Percentiles rank a stretch among this genome's conserved stretches.
Evolutionary conservation across 2,888 invertebrate species (phyloP).

Genomic region (Phyllotreta striolata): DNA sequence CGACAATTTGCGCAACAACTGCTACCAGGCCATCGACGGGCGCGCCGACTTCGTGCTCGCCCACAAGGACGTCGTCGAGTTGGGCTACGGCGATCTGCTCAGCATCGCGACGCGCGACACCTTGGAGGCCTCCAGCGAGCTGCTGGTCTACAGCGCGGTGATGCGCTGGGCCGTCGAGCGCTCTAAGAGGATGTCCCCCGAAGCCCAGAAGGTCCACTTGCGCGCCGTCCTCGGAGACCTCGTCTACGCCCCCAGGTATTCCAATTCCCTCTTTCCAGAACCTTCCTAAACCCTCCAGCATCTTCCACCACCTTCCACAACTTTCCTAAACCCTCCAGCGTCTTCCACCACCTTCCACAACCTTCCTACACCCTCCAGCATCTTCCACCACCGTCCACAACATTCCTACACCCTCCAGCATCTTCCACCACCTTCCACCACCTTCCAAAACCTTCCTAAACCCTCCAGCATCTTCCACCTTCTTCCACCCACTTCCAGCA

Average conservation of each 20-base stretch:
- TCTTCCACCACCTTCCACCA: too few species aligned
- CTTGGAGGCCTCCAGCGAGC: slow-evolving; percentile 70
- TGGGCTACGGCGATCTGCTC: slow-evolving; percentile 71
- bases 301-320: too few species aligned
- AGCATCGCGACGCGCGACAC: slow-evolving; percentile 74
- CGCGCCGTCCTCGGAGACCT: slow-evolving; percentile 62
- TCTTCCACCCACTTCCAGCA: too few species aligned
- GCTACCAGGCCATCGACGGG: slow-evolving; percentile 70
- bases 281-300: too few species aligned
- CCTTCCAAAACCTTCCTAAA: too few species aligned
- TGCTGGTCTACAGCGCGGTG: slow-evolving; percentile 69
- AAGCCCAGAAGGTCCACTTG: slow-evolving; percentile 64
- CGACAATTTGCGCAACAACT: slow-evolving; percentile 71
- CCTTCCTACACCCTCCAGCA: too few species aligned
- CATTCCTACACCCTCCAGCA: too few species aligned
- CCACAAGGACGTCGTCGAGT: slow-evolving; percentile 68
- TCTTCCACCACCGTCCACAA: too few species aligned
- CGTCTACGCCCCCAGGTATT: slow-evolving; percentile 56
- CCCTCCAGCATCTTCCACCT: too few species aligned
- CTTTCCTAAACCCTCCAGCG: too few species aligned
- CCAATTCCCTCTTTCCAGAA: too few species aligned
- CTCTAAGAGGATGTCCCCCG: slow-evolving; percentile 64
- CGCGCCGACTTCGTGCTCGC: slow-evolving; percentile 65
- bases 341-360: too few species aligned
- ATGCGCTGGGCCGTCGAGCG: slow-evolving; percentile 69